Base-by-base conservation (phyloP, 2,797 vertebrate species). In the Clarias pachynema region DNA sequence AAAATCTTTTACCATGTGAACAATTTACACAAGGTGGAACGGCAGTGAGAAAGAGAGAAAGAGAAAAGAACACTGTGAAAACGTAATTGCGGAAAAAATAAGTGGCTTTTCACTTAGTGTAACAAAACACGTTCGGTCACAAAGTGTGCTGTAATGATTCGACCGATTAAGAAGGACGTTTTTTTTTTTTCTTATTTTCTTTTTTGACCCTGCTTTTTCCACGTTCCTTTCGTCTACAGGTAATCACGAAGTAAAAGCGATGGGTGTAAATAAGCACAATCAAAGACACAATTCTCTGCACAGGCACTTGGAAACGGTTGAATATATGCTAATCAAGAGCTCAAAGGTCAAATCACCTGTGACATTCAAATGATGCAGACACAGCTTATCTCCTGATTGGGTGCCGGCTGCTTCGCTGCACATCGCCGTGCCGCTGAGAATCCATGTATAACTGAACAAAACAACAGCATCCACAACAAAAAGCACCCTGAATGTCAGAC, bases 21-120 rank as follows among this genome's bases (percentile, higher is more conserved):
- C 90, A 92, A 91, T 94, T 94, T 93, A 83, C 87, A 91, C 87
- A 87, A 90, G 86, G 82, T 82, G 90, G 83, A 90, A 78, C 87
- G 65, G 62, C 84, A 89, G 49, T 86, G 4, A 70, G 22, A 70
- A 22, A 69, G 4, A 37, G 9, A 59, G 20, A 60, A 16, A 24
- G 14, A 57, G 22, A 29, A 15, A 59, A 56, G 10, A 89, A 59
- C 78, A 83, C 88, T 60, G 56, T 85, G 68, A 78, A 86, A 89
- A 89, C 59, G 70, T 82, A 89, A 89, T 84, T 77, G 82, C 40
- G 14, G 37, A 68, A 57, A 85, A 87, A 79, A 72, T 80, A 87
- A 89, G 83, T 86, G 57, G 74, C 68, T 87, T 85, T 86, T 83
- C 80, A 81, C 83, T 86, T 86, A 72, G 60, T 74, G 86, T 49